phyloP scores from a whole-genome alignment of 2,888 invertebrate species.

The Troglohyphantes excavatus region DNA sequence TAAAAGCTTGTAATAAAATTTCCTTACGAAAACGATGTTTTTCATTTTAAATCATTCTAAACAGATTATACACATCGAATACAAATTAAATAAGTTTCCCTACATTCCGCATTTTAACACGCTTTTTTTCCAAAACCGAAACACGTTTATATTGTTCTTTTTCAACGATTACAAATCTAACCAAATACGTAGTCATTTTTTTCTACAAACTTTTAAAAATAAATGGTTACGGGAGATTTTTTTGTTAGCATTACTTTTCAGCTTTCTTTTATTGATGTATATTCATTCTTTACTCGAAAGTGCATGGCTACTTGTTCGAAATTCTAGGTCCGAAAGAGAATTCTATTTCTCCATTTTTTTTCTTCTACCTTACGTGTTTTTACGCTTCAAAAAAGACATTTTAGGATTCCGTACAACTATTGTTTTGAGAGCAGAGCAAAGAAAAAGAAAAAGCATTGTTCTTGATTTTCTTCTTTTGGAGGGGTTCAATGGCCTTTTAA shows the following conservation, averaged over 20 bases:
- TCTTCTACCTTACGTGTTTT: conserved; percentile 20
- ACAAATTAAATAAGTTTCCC: no score
- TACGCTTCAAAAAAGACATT: conserved; percentile 63
- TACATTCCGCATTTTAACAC: no score
- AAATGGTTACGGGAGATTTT: conserved; percentile 8
- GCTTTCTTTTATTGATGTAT: conserved; percentile 25
- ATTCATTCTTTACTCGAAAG: conserved; percentile 29
- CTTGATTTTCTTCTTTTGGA: not conserved
- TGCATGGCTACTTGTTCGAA: conserved; percentile 44
- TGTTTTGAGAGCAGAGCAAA: conserved; percentile 27
- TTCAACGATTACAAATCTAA: conserved; percentile 14
- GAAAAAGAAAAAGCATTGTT: not conserved
- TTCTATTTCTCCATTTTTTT: conserved; percentile 22
- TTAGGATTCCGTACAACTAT: conserved; percentile 48
- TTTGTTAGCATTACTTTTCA: conserved; percentile 17
- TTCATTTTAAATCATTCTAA: no score
- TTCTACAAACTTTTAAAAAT: not conserved
- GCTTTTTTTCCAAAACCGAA: no score
- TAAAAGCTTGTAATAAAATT: no score
- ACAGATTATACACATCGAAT: no score
- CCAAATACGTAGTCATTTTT: conserved; percentile 1
- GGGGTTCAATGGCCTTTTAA: conserved; percentile 28
- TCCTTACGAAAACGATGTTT: no score
- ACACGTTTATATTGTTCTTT: no score
- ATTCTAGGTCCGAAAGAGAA: not conserved